These are phyloP conservation scores for Platycercus adscitus DNA, from an alignment of 2,113 vertebrate genomes.

Conservation along the genomic window DNA sequence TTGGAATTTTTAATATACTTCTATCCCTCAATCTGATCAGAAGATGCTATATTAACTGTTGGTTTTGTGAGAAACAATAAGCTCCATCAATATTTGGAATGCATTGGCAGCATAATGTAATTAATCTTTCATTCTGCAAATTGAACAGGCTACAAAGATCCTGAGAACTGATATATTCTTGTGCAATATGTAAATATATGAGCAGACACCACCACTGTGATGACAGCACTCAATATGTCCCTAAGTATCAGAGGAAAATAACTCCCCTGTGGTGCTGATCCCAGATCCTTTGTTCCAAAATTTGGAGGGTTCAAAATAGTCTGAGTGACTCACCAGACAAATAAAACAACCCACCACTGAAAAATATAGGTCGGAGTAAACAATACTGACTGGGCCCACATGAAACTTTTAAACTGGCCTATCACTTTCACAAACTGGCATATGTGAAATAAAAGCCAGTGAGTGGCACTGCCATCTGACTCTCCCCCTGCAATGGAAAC, in stretches of 20 bases:
- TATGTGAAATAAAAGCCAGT: slow-evolving; percentile 56
- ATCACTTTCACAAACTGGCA: slow-evolving; percentile 68
- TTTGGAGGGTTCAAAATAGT: neutral
- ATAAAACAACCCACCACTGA: neutral
- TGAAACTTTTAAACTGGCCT: slow-evolving; percentile 72
- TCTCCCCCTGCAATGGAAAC: slow-evolving; percentile 72
- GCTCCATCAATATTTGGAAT: slow-evolving; percentile 61
- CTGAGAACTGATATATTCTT: slow-evolving; percentile 59
- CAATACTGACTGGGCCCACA: slow-evolving; percentile 43
- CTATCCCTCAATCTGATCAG: slow-evolving; percentile 73
- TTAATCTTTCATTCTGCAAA: slow-evolving; percentile 78
- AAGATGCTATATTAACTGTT: slow-evolving; percentile 73
- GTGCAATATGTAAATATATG: slow-evolving; percentile 42
- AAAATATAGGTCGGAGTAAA: slow-evolving; percentile 65
- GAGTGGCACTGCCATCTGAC: slow-evolving; percentile 54
- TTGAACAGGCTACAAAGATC: slow-evolving; percentile 68
- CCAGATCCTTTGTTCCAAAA: slow-evolving; percentile 20
- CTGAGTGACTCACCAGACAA: neutral
- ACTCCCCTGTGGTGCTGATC: neutral
- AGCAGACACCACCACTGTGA: slow-evolving; percentile 43
- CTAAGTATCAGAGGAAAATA: slow-evolving; percentile 26
- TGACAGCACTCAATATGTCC: neutral
- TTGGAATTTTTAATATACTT: slow-evolving; percentile 81
- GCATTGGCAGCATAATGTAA: slow-evolving; percentile 66
- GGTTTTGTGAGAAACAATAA: slow-evolving; percentile 64